These are phyloP conservation scores for Onchidella celtica DNA, from an alignment of 2,888 invertebrate genomes.

Conservation along the genomic window DNA sequence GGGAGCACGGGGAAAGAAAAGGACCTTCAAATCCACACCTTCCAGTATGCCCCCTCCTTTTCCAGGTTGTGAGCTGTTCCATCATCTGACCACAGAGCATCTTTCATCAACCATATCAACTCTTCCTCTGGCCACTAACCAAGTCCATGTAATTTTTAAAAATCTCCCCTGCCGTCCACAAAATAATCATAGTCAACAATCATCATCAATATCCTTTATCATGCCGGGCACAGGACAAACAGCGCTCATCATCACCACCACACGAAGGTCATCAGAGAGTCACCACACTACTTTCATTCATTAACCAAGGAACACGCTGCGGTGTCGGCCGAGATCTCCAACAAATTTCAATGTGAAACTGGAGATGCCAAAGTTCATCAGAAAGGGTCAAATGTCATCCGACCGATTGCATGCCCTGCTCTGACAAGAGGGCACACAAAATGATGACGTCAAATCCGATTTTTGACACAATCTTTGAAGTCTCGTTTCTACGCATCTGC, in stretches of 20 bases:
- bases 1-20: too few relatives aligned
- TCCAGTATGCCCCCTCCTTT: too few relatives aligned
- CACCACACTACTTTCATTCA: background rate
- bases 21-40: too few relatives aligned
- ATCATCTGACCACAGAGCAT: too few relatives aligned
- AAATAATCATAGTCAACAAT: too few relatives aligned
- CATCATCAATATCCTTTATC: too few relatives aligned
- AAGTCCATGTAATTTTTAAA: too few relatives aligned
- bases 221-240: background rate
- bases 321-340: background rate
- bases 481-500: slow-evolving; percentile 2
- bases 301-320: slow-evolving; percentile 20
- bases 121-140: too few relatives aligned
- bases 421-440: slow-evolving; percentile 41
- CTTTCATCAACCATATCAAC: too few relatives aligned
- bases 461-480: slow-evolving; percentile 44
- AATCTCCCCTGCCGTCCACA: too few relatives aligned
- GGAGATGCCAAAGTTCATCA: slow-evolving; percentile 41
- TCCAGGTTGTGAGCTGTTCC: too few relatives aligned
- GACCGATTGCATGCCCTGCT: slow-evolving; percentile 41
- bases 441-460: slow-evolving; percentile 49
- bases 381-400: slow-evolving; percentile 44
- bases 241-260: background rate
- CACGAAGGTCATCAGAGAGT: too few relatives aligned
- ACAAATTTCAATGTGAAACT: slow-evolving; percentile 26